A percentile compares a stretch with the other conserved stretches of the same genome.
These are phyloP conservation scores for Thamnophis sirtalis DNA, from an alignment of 2,113 vertebrate genomes.

Conservation along the genomic window DNA sequence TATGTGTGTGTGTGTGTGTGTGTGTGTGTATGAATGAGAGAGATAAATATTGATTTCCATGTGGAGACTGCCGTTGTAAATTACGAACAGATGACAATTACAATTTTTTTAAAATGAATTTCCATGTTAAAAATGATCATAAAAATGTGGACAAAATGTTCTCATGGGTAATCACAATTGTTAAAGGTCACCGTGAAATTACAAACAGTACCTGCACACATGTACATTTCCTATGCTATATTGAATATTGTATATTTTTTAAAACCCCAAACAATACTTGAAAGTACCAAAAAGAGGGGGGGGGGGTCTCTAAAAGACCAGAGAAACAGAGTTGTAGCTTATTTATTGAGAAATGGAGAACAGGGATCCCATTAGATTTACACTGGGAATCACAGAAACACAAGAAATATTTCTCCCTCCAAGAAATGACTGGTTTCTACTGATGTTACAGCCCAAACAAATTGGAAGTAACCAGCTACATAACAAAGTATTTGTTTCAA, in stretches of 20 bases:
- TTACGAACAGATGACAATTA: background rate
- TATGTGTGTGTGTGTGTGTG: background rate
- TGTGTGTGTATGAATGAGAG: background rate
- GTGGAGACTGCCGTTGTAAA: background rate
- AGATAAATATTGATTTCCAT: background rate
- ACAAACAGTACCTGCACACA: background rate
- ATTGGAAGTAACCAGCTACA: background rate
- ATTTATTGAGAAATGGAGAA: background rate
- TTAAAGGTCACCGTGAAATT: background rate
- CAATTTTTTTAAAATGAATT: background rate
- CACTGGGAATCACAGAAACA: background rate
- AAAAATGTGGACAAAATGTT: background rate
- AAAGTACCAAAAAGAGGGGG: background rate
- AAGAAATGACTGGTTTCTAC: background rate
- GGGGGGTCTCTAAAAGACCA: background rate
- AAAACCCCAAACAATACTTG: background rate
- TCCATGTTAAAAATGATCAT: background rate
- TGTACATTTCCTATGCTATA: background rate
- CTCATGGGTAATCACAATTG: background rate
- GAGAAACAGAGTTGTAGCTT: background rate
- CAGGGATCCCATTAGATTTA: background rate
- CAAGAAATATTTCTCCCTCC: background rate
- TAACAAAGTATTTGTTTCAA: background rate
- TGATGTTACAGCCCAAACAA: background rate
- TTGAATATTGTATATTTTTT: background rate